Percentiles rank a stretch among this genome's conserved stretches.
Evolutionary conservation across 1,140 invertebrate genomes (phyloP).

Genomic region (Bombyx mandarina): DNA sequence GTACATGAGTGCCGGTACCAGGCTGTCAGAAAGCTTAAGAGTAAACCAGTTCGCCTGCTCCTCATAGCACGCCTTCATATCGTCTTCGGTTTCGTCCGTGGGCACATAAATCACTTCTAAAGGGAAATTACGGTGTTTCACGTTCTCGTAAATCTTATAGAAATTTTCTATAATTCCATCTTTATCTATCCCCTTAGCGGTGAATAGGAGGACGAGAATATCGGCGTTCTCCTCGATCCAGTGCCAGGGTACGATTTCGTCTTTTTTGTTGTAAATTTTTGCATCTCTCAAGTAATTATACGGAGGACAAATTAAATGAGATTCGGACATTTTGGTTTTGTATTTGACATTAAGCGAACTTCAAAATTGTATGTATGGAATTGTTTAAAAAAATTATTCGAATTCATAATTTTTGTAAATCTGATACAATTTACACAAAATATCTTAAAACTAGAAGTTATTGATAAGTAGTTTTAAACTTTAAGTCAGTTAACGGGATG

Average conservation of each 20-base stretch:
- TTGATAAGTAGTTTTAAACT: too few relatives aligned
- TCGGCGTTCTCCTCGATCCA: constrained; percentile 45
- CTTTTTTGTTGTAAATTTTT: constrained; percentile 40
- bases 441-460: too few relatives aligned
- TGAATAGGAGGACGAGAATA: constrained; percentile 40
- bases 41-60: constrained; percentile 58
- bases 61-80: constrained; percentile 29
- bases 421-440: too few relatives aligned
- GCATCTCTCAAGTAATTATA: constrained; percentile 44
- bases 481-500: too few relatives aligned
- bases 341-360: too few relatives aligned
- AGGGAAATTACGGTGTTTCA: constrained; percentile 43
- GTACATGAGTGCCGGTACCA: constrained; percentile 34
- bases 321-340: too few relatives aligned
- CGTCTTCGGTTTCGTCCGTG: constrained; percentile 38
- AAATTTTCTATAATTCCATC: constrained; percentile 41
- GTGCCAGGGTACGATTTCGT: constrained; percentile 21
- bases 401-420: too few relatives aligned
- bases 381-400: too few relatives aligned
- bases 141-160: constrained; percentile 47
- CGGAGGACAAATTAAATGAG: constrained; percentile 1
- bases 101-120: constrained; percentile 57
- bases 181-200: constrained; percentile 34
- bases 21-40: constrained; percentile 36
- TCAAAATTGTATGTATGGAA: too few relatives aligned